phyloP scores from a whole-genome alignment of 2,113 vertebrate genomes.

The Psettodes erumei region DNA sequence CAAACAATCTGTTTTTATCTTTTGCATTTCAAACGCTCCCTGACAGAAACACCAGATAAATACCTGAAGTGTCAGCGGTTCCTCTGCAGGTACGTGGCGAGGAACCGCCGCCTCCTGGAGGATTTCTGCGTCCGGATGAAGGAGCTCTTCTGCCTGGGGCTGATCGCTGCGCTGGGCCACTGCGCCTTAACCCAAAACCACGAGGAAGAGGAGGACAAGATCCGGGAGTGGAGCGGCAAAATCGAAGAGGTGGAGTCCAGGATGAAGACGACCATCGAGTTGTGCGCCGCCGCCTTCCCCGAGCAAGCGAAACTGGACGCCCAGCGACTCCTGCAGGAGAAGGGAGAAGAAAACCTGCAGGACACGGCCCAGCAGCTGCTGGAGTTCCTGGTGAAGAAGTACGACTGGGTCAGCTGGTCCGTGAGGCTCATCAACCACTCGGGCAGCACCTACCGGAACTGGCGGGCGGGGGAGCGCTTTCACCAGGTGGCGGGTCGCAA shows the following conservation, averaged over 20 bases:
- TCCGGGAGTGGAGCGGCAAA: conserved; percentile 79
- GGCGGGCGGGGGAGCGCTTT: conserved; percentile 80
- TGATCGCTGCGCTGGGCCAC: conserved; percentile 82
- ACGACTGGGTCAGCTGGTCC: conserved; percentile 85
- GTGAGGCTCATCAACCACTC: conserved; percentile 81
- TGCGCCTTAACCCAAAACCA: conserved; percentile 73
- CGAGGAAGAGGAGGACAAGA: conserved; percentile 76
- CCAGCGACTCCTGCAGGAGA: conserved; percentile 74
- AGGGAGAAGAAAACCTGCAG: conserved; percentile 58
- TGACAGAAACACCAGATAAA: neutral
- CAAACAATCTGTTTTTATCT: too few species aligned
- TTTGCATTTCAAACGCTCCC: neutral
- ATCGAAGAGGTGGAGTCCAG: conserved; percentile 79
- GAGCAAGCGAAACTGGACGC: conserved; percentile 77
- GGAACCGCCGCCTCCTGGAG: conserved; percentile 81
- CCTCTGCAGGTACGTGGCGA: conserved; percentile 74
- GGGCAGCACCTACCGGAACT: conserved; percentile 75
- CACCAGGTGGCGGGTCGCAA: conserved; percentile 76
- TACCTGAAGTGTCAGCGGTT: neutral
- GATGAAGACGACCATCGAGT: conserved; percentile 80
- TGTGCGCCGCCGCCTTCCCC: conserved; percentile 74
- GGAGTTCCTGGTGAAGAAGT: conserved; percentile 80
- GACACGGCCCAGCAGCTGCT: conserved; percentile 65
- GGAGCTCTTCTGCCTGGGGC: conserved; percentile 83
- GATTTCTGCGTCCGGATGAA: conserved; percentile 84